Evolutionary conservation across 2,888 invertebrate genomes (phyloP), one percentile per base, ranked within the genome.

Genomic region (Teleiodes luculella): DNA sequence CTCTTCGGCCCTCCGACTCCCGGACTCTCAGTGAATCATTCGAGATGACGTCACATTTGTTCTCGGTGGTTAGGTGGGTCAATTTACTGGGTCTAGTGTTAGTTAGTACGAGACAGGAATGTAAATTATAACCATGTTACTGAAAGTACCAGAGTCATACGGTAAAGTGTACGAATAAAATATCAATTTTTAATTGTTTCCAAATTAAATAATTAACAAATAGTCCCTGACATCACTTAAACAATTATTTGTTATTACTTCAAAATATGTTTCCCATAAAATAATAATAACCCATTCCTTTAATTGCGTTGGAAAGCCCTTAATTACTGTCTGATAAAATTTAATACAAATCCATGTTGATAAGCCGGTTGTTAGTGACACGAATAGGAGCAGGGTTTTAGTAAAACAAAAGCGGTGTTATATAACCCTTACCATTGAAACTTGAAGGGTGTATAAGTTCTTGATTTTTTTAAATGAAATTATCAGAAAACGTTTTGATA

Each of bases 11-110:
- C 47, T 39, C 14, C n/a, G 41, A 24, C 24, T 24, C 41, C 35
- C 20, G n/a, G 58, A 57, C 59, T 55, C 52, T 55, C 56, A 64
- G 61, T 69, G 64, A 67, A 67, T 67, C 68, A 67, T 70, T 62
- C 63, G 62, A 61, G 65, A 67, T 66, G 65, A 67, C 61, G 64
- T 56, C 58, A 66, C 65, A 68, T 70, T 68, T 70, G 67, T 68
- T 67, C 61, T 58, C 58, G 65, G 65, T 60, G 62, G 60, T 48
- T 48, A 35, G 47, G 47, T 30, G 43, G 49, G 14, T 11, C 48
- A 39, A 48, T 56, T 56, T 56, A 56, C 41, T 35, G 52, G 41
- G 39, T 18, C 39, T 41, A 18, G 39, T 20, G 45, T 36, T 54
- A 18, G 39, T 20, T 41, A 35, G 35, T 4, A n/a, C 35, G 1